Conservation (phyloP, 1,140 invertebrate species). For the Tetraneura akinire region DNA sequence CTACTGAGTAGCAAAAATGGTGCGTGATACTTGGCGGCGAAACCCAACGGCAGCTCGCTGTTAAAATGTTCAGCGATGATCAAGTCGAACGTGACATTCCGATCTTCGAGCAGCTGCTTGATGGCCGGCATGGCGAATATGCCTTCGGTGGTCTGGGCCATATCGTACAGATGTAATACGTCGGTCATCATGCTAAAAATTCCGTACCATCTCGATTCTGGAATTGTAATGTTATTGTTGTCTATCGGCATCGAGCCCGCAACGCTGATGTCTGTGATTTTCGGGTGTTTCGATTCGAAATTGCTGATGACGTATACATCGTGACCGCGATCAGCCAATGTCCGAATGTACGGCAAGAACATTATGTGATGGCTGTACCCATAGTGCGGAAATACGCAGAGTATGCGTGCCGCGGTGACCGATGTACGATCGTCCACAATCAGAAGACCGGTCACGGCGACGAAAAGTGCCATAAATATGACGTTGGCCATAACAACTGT, state of each 20-base stretch:
- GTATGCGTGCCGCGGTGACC: constrained; percentile 52
- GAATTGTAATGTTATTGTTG: constrained; percentile 36
- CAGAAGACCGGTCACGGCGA: neutral
- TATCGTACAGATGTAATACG: neutral
- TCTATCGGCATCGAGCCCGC: neutral
- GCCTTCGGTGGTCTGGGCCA: neutral
- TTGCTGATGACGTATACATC: constrained; percentile 57
- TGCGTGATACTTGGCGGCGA: constrained; percentile 56
- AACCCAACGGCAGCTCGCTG: constrained; percentile 53
- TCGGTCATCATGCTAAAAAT: neutral
- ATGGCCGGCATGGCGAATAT: neutral
- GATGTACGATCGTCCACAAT: neutral
- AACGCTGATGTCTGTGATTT: constrained; percentile 61
- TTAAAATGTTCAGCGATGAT: constrained; percentile 56
- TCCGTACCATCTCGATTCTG: neutral
- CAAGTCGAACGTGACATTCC: constrained; percentile 55
- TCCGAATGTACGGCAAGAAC: constrained; percentile 56
- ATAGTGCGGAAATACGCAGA: constrained; percentile 56
- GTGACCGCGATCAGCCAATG: constrained; percentile 57
- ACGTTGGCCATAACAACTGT: neutral
- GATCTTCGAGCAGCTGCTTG: neutral
- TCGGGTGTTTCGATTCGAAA: constrained; percentile 59
- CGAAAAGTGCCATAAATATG: neutral
- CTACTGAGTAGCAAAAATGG: constrained; percentile 66
- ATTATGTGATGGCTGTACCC: constrained; percentile 58